Percentiles rank a stretch among this genome's conserved stretches.
phyloP scores from a whole-genome alignment of 2,888 invertebrate genomes.

The Lissocephala sabroskyi region DNA sequence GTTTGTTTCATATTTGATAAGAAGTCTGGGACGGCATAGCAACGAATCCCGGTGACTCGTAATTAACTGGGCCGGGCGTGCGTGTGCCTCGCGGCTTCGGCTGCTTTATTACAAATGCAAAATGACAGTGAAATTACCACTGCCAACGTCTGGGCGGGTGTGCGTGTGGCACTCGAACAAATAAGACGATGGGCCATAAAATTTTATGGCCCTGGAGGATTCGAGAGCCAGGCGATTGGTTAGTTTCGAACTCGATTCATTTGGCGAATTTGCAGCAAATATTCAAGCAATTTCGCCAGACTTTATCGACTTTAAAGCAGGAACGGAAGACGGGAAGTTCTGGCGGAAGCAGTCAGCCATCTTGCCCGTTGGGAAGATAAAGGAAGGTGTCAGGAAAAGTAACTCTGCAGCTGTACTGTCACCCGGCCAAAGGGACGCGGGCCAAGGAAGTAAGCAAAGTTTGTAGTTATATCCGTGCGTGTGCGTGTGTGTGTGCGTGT shows the following conservation, averaged over 20 bases:
- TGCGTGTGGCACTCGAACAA: conserved; percentile 44
- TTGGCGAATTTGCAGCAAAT: neutral
- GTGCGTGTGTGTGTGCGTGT: conserved; percentile 8
- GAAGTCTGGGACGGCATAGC: conserved; percentile 54
- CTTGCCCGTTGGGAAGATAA: too few relatives aligned
- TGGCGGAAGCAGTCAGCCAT: conserved; percentile 1
- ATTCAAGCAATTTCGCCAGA: conserved; percentile 52
- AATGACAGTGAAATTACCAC: conserved; percentile 61
- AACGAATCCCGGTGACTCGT: conserved; percentile 24
- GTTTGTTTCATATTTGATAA: conserved; percentile 66
- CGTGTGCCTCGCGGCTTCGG: conserved; percentile 46
- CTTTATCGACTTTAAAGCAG: conserved; percentile 22
- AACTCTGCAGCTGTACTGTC: neutral
- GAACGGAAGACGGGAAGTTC: conserved; percentile 16
- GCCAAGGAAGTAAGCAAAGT: too few relatives aligned
- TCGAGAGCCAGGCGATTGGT: too few relatives aligned
- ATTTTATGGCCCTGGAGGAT: conserved; percentile 43
- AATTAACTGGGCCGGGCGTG: conserved; percentile 44
- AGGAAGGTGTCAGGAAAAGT: conserved; percentile 34
- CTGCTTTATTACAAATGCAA: conserved; percentile 65
- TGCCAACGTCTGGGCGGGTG: conserved; percentile 9
- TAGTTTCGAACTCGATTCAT: too few relatives aligned
- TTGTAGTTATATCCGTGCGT: conserved; percentile 1
- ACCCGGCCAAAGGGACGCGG: too few relatives aligned
- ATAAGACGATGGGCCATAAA: conserved; percentile 46